Percentiles rank a stretch among this genome's conserved stretches.
These are phyloP conservation scores for Hafferia zeledoni DNA, from an alignment of 2,797 vertebrate genomes.

Conservation along the genomic window DNA sequence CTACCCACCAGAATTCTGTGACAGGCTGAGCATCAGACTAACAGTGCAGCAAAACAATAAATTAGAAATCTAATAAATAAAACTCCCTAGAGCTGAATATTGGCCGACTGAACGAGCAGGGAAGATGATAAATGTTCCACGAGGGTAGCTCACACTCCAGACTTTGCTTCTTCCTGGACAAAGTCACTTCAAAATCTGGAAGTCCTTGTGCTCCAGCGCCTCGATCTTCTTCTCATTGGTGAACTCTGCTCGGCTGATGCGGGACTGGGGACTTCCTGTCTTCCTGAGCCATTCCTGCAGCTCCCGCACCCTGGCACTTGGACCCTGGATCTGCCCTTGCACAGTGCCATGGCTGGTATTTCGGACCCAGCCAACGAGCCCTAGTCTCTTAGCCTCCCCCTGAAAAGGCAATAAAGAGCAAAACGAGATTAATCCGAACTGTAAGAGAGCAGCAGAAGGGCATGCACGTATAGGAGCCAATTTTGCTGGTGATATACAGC, in stretches of 20 bases:
- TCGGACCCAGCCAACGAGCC: constrained; percentile 93
- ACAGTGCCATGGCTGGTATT: constrained; percentile 89
- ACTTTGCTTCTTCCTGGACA: neutral
- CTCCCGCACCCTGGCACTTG: constrained; percentile 76
- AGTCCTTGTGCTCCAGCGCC: constrained; percentile 81
- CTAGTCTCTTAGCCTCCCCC: constrained; percentile 87
- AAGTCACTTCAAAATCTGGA: constrained; percentile 81
- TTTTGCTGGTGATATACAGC: neutral
- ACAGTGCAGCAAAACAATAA: neutral
- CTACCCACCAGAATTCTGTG: rapidly evolving
- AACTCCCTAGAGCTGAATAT: neutral
- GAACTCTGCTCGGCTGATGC: constrained; percentile 86
- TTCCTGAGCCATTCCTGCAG: constrained; percentile 91
- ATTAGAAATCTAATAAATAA: neutral
- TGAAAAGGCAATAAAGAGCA: constrained; percentile 57
- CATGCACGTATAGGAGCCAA: rapidly evolving
- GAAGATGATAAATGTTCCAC: rapidly evolving
- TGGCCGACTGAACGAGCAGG: neutral
- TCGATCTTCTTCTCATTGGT: constrained; percentile 84
- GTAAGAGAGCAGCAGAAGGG: neutral
- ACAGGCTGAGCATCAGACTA: neutral
- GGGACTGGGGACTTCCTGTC: constrained; percentile 90
- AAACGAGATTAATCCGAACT: neutral
- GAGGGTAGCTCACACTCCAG: rapidly evolving
- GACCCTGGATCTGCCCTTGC: constrained; percentile 89